Evolutionary conservation across 2,797 vertebrate species (phyloP).

Genomic region (Tapera naevia): DNA sequence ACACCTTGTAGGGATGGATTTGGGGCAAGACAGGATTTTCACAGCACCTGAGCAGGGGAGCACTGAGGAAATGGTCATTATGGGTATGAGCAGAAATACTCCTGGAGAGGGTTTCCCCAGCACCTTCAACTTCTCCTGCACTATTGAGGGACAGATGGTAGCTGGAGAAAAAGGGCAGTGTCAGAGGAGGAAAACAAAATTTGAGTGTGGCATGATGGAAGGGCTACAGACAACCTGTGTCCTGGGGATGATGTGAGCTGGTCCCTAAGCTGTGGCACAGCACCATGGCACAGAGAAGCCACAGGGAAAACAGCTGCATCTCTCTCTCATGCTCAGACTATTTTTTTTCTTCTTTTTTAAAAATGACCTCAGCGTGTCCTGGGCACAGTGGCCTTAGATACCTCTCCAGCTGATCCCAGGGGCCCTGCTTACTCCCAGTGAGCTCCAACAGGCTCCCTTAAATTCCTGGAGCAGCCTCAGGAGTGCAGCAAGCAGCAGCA

Average conservation of each 20-base stretch:
- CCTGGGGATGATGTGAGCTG: accelerated
- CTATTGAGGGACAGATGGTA: too few species aligned
- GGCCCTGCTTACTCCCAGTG: not conserved
- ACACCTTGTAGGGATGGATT: too few species aligned
- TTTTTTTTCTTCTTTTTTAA: not conserved
- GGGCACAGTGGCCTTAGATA: not conserved
- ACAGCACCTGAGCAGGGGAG: too few species aligned
- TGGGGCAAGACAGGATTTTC: too few species aligned
- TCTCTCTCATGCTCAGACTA: not conserved
- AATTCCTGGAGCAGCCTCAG: not conserved
- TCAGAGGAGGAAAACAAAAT: too few species aligned
- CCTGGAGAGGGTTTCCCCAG: too few species aligned
- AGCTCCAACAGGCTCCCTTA: not conserved
- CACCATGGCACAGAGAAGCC: not conserved
- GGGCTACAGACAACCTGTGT: not conserved
- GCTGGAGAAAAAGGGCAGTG: too few species aligned
- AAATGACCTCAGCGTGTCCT: not conserved
- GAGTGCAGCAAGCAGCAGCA: not conserved
- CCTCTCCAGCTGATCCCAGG: not conserved
- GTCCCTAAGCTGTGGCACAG: not conserved
- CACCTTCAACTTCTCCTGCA: too few species aligned
- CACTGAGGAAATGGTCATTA: too few species aligned
- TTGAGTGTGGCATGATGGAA: not conserved
- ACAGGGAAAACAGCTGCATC: not conserved
- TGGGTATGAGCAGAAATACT: too few species aligned